Conservation (phyloP, 1,140 invertebrate genomes). For the Sitobion miscanthi region DNA sequence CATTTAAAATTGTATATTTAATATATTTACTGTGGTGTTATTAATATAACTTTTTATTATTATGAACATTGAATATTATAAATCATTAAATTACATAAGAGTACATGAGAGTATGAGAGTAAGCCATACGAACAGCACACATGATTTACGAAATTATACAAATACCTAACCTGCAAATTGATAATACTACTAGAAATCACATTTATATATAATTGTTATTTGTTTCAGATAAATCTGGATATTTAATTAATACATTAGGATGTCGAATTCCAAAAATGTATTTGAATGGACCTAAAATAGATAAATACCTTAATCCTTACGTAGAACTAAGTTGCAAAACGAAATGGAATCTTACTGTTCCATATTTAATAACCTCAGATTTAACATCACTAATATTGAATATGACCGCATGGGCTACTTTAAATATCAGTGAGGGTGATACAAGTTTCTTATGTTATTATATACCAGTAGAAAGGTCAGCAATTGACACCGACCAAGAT, state of each 20-base stretch:
- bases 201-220: neutral
- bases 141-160: no score
- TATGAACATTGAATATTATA: no score
- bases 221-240: neutral
- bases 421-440: constrained; percentile 58
- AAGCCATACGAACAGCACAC: no score
- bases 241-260: constrained; percentile 63
- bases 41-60: neutral
- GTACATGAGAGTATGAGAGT: no score
- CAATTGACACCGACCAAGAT: no score
- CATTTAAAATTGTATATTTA: neutral
- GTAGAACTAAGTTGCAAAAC: constrained; percentile 53
- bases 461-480: neutral
- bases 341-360: neutral
- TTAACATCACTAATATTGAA: constrained; percentile 58
- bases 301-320: constrained; percentile 48
- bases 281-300: constrained; percentile 68
- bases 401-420: constrained; percentile 30
- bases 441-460: constrained; percentile 57
- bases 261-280: constrained; percentile 81
- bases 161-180: no score
- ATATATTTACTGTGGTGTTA: no score
- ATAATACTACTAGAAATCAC: no score
- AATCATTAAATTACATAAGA: no score
- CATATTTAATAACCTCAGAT: constrained; percentile 58